Evolutionary conservation across 2,888 invertebrate genomes (phyloP).

Genomic region (Leptodirus hochenwartii): DNA sequence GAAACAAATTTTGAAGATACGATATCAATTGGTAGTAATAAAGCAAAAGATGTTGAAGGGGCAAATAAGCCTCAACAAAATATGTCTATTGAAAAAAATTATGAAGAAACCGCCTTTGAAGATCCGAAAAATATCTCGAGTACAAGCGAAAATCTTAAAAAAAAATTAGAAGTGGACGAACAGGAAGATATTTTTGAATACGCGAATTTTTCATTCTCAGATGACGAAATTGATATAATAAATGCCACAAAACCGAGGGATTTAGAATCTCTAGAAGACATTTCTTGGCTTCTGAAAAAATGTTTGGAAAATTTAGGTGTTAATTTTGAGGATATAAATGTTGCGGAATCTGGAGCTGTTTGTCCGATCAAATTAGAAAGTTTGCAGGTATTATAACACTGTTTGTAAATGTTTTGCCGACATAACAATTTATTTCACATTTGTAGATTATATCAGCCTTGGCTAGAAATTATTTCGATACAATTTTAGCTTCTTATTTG

Average conservation of each 20-base stretch:
- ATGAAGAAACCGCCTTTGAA: conserved; percentile 15
- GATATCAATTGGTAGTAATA: no score
- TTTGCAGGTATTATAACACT: conserved; percentile 57
- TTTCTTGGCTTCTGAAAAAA: conserved; percentile 43
- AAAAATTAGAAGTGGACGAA: conserved; percentile 11
- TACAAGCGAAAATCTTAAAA: no score
- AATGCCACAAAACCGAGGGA: no score
- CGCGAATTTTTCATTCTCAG: conserved; percentile 26
- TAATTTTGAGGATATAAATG: conserved; percentile 7
- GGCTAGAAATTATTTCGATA: conserved; percentile 37
- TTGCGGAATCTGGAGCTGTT: conserved; percentile 27
- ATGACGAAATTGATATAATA: conserved; percentile 13
- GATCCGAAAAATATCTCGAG: background rate
- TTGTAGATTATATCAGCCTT: conserved; percentile 43
- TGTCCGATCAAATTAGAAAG: conserved; percentile 65
- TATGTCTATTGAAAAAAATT: no score
- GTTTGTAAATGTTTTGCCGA: no score
- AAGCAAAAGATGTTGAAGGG: no score
- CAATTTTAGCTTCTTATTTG: conserved; percentile 37
- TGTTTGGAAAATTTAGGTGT: conserved; percentile 36
- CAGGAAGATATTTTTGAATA: conserved; percentile 17
- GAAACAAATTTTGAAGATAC: no score
- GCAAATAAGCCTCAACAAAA: no score
- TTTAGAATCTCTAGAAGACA: no score
- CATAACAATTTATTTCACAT: no score